Base-by-base conservation (phyloP, 2,888 invertebrate species). In the Omphaloscelis lunosa region DNA sequence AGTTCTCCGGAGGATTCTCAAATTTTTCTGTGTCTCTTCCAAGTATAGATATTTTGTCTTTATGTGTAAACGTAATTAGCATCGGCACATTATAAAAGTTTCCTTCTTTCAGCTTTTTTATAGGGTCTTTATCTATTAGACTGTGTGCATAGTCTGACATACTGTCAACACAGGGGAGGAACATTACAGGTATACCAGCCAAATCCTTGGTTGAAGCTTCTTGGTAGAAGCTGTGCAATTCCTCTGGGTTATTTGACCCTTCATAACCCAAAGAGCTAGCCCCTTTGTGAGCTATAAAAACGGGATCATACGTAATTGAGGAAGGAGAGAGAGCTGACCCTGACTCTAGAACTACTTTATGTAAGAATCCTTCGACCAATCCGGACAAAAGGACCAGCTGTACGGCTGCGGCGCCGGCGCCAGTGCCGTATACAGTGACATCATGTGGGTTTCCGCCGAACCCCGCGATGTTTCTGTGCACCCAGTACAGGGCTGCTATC, bases 211-310 rank as follows among this genome's bases (percentile, higher is more conserved):
- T 63, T 20, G 93, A 77, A 3, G 92, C 62, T 17, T 90, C 83
- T 56, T 87, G 84, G 65, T 93, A 94, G 78, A 95, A 96, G 1
- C 85, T 85, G 8, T 90, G 86, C 12, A 96, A 73, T 34, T 92
- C 86, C 0, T 84, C 80, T 0, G 79, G 62, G n/a, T 91, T 86
- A 6, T 87, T 80, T 0, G 83, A 78, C 11, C 91, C 91, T 29
- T 89, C 81, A 51, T 94, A 95, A 1, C 94, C 97, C 94, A 98
- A 86, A 92, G 95, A 83, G 76, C 86, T 87, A 87, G 97, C 94
- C 86, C 95, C 93, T 88, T 95, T 84, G 9, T 91, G 83, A 20
- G 95, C 96, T 20, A 84, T 81, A 4, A 82, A 41, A 12, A 92
- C 29, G 0, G 95, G 95, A n/a, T 94, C 90, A 72, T 93, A 93